Conservation (phyloP, 2,797 vertebrate species). For the Spinus pinus region DNA sequence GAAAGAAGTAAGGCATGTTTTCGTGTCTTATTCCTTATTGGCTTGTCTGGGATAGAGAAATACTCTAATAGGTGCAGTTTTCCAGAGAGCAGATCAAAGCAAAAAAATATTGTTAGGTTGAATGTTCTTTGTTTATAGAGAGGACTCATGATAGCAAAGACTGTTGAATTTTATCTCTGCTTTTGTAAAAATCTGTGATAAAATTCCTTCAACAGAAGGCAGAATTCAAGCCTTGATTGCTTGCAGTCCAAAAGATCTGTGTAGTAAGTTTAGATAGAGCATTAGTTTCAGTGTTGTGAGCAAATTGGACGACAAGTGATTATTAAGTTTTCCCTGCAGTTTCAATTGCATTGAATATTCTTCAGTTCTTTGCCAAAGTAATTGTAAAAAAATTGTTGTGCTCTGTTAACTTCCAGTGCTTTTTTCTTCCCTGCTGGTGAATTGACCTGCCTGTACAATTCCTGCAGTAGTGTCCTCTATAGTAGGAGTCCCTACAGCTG, state of each 20-base stretch:
- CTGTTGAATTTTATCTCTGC: not conserved
- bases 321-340: not conserved
- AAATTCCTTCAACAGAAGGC: not conserved
- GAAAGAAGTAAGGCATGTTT: not conserved
- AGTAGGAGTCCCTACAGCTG: not conserved
- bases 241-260: not conserved
- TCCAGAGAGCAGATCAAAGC: not conserved
- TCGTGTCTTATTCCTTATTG: not conserved
- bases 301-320: not conserved
- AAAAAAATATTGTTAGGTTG: not conserved
- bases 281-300: not conserved
- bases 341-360: not conserved
- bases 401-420: not conserved
- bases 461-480: not conserved
- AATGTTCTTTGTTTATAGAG: not conserved
- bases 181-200: not conserved
- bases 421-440: not conserved
- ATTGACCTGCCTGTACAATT: not conserved
- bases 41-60: not conserved
- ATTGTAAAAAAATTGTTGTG: not conserved
- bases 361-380: not conserved
- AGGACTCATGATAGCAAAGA: not conserved
- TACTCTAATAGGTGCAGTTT: not conserved
- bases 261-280: not conserved
- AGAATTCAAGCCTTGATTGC: not conserved